Percentiles rank a stretch among this genome's conserved stretches.
Conservation (phyloP, 2,113 vertebrate species). For the Triplophysa tibetana region DNA sequence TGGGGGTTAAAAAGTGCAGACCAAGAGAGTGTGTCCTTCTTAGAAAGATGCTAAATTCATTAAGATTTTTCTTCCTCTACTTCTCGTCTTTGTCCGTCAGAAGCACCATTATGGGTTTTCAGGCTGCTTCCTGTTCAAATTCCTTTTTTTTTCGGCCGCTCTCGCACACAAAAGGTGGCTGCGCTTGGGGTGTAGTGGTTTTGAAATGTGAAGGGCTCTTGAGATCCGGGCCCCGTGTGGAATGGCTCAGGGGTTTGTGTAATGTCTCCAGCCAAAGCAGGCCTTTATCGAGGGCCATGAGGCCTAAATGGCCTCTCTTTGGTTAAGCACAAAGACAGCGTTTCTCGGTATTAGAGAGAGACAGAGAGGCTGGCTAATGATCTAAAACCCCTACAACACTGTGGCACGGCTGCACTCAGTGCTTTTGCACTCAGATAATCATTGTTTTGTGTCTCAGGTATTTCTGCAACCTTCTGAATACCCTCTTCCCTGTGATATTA, state of each 20-base stretch:
- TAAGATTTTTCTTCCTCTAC: conserved; percentile 71
- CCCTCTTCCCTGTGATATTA: conserved; percentile 70
- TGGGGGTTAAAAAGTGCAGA: conserved; percentile 33
- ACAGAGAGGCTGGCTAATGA: conserved; percentile 86
- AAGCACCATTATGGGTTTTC: conserved; percentile 85
- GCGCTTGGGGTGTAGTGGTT: conserved; percentile 72
- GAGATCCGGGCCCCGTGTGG: conserved; percentile 68
- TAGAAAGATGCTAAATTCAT: conserved; percentile 80
- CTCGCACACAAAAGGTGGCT: conserved; percentile 81
- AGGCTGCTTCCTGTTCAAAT: conserved; percentile 85
- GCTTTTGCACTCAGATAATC: conserved; percentile 79
- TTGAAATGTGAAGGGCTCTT: conserved; percentile 71
- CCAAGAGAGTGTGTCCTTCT: conserved; percentile 67
- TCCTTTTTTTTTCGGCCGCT: conserved; percentile 74
- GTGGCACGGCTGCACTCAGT: conserved; percentile 76
- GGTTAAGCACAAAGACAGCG: conserved; percentile 81
- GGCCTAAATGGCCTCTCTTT: conserved; percentile 81
- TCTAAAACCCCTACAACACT: conserved; percentile 87
- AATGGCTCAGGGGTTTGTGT: conserved; percentile 80
- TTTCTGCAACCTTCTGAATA: conserved; percentile 67
- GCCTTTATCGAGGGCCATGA: conserved; percentile 80
- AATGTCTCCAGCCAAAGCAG: conserved; percentile 78
- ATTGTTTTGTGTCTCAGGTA: conserved; percentile 67
- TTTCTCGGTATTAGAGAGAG: conserved; percentile 85
- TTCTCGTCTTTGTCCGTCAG: conserved; percentile 72